Evolutionary conservation across 1,140 invertebrate genomes (phyloP).

Genomic region (Drosophila setifemur): DNA sequence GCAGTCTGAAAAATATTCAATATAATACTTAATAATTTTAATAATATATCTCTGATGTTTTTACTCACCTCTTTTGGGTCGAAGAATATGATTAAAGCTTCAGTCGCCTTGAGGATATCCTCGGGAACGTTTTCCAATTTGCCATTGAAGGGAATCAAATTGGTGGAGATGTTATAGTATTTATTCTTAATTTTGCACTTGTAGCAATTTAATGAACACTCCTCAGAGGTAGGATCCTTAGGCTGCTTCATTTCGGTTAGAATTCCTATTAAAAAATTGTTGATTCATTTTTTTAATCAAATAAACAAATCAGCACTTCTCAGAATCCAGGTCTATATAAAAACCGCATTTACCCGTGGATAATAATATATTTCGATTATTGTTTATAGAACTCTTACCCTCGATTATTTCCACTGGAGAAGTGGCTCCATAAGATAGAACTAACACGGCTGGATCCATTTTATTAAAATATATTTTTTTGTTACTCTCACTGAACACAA

Average conservation of each 20-base stretch:
- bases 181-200: constrained; percentile 55
- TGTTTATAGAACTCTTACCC: constrained; percentile 26
- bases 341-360: too few relatives aligned
- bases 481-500: constrained; percentile 12
- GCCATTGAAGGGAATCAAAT: constrained; percentile 47
- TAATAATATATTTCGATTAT: neutral
- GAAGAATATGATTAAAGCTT: constrained; percentile 57
- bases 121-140: constrained; percentile 44
- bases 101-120: constrained; percentile 32
- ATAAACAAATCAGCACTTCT: neutral
- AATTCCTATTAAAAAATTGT: constrained; percentile 19
- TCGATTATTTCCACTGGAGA: constrained; percentile 40
- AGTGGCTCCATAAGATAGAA: constrained; percentile 42
- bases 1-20: constrained; percentile 24
- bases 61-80: constrained; percentile 40
- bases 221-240: neutral
- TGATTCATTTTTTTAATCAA: neutral
- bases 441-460: constrained; percentile 50
- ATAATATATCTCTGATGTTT: too few relatives aligned
- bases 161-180: constrained; percentile 48
- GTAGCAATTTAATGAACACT: constrained; percentile 19
- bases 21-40: neutral
- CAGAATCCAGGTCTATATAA: neutral
- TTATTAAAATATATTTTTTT: neutral
- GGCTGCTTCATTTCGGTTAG: constrained; percentile 46